Conservation (phyloP, 2,113 vertebrate genomes). For the Galemys pyrenaicus region DNA sequence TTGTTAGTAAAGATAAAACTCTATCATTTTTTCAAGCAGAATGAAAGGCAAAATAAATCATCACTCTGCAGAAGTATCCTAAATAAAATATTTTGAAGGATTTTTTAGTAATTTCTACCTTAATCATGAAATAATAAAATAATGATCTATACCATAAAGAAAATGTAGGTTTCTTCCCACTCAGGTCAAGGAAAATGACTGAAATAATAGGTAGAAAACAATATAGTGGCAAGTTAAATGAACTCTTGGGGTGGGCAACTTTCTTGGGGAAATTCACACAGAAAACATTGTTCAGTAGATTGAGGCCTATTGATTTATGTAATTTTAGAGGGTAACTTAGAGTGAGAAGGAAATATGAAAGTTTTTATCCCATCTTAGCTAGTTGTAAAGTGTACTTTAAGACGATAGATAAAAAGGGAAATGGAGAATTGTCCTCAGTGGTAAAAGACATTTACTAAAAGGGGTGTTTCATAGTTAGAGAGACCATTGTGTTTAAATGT, state of each 20-base stretch:
- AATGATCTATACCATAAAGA: neutral
- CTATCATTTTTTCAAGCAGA: neutral
- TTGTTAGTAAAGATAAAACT: neutral
- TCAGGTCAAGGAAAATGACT: neutral
- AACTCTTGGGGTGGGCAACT: neutral
- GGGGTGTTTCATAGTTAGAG: neutral
- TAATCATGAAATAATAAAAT: neutral
- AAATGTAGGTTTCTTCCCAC: neutral
- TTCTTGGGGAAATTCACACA: neutral
- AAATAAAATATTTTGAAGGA: constrained; percentile 10
- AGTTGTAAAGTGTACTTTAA: neutral
- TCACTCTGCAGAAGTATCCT: neutral
- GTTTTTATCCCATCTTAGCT: neutral
- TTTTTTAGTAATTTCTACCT: neutral
- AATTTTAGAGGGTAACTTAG: neutral
- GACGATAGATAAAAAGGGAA: neutral
- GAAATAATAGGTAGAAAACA: neutral
- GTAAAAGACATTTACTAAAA: neutral
- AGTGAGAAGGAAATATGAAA: neutral
- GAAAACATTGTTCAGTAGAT: neutral
- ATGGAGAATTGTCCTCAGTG: neutral
- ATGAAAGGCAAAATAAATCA: neutral
- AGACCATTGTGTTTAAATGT: neutral
- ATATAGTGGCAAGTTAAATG: neutral
- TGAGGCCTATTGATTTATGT: neutral